Conservation (phyloP, 2,888 invertebrate species). For the Thelaira solivaga region DNA sequence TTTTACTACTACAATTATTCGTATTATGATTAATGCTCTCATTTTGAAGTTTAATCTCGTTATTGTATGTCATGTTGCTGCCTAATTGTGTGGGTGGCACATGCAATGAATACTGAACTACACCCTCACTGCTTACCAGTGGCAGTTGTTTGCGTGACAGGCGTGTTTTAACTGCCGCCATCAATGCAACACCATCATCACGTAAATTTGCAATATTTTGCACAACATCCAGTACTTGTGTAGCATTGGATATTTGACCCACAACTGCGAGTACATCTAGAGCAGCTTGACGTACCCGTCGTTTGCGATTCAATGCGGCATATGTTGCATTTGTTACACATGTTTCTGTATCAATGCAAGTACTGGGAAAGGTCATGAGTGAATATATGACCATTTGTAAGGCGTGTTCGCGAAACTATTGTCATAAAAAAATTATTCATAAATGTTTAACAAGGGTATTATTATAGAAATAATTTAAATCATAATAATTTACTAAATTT, state of each 20-base stretch:
- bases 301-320: conserved; percentile 80
- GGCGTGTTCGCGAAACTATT: conserved; percentile 84
- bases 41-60: conserved; percentile 57
- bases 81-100: conserved; percentile 76
- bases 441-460: too few species aligned
- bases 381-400: conserved; percentile 87
- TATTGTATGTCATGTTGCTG: conserved; percentile 25
- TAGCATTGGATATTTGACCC: conserved; percentile 83
- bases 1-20: conserved; percentile 6
- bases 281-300: conserved; percentile 86
- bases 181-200: conserved; percentile 79
- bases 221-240: conserved; percentile 82
- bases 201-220: conserved; percentile 77
- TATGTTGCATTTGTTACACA: conserved; percentile 75
- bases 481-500: too few species aligned
- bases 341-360: conserved; percentile 82
- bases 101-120: conserved; percentile 85
- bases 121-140: conserved; percentile 83
- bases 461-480: too few species aligned
- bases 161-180: conserved; percentile 85
- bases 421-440: neutral
- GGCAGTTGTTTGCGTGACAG: conserved; percentile 86
- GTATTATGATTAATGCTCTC: conserved; percentile 64
- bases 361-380: conserved; percentile 86
- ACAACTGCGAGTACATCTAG: conserved; percentile 88